A percentile compares a stretch with the other conserved stretches of the same genome.
These are phyloP conservation scores for Ramazzottius varieornatus DNA, from an alignment of 2,888 invertebrate species.

Conservation along the genomic window DNA sequence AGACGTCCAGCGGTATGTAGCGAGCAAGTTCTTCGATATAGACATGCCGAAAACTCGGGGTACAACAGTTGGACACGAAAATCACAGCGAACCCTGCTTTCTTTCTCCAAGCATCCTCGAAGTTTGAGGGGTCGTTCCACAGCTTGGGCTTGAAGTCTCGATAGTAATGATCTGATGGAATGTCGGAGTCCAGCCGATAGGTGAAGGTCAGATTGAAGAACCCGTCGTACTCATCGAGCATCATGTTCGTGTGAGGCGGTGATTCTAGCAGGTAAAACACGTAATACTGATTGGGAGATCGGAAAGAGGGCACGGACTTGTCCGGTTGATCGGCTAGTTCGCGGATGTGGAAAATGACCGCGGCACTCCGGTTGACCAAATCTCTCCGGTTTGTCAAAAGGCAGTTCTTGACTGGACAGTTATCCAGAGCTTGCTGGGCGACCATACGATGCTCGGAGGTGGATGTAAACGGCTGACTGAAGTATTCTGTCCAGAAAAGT, in stretches of 20 bases:
- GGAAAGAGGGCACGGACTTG: background rate
- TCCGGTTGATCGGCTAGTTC: background rate
- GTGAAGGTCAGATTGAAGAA: constrained; percentile 1
- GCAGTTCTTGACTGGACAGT: background rate
- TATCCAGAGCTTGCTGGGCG: background rate
- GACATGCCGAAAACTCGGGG: background rate
- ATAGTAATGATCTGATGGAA: background rate
- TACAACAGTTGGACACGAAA: background rate
- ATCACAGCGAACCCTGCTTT: background rate
- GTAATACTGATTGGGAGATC: background rate
- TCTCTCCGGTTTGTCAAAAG: background rate
- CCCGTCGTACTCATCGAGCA: background rate
- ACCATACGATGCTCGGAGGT: background rate
- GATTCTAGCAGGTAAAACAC: constrained; percentile 2
- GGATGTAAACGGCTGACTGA: background rate
- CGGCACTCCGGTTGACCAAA: background rate
- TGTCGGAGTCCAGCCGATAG: background rate
- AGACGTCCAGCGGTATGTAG: background rate
- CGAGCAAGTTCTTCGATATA: background rate
- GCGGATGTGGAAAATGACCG: background rate
- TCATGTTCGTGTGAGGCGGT: background rate
- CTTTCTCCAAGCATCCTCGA: background rate
- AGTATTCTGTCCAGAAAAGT: background rate
- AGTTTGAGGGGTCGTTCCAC: background rate
- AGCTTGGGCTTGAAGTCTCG: background rate